Evolutionary conservation across 2,797 vertebrate genomes (phyloP), one percentile per base, ranked within the genome.

Genomic region (Sphenopsis melanotis): DNA sequence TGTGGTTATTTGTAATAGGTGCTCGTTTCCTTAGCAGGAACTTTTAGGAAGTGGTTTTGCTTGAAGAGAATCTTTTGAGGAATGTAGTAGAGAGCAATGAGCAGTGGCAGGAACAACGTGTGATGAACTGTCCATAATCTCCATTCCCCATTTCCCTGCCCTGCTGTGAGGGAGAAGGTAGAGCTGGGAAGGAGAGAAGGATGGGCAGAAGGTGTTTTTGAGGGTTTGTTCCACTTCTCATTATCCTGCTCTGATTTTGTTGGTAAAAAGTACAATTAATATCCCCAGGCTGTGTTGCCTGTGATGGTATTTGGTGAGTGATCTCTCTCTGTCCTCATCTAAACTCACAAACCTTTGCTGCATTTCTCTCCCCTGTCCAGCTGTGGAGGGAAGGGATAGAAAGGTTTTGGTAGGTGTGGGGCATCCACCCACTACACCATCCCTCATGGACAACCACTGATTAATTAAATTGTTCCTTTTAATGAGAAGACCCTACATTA

Each of bases 131-230:
- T 26, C 49, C 56, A 36, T 11, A 41, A 41, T 1, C 3, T 9
- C 15, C 22, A 41, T 47, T 55, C 30, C 26, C 20, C 1, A 0
- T 41, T 55, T 63, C 8, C 26, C 34, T 32, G 26, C 0, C 0
- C 34, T 53, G 47, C 34, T 69, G 20, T 12, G 64, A 41, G 24
- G 21, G 16, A 32, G 24, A 13, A 46, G 19, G 11, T 1, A 17
- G 24, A 34, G 9, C 20, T 34, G 26, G 56, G 34, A 39, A n/a
- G 20, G 26, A 30, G 36, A 3, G 9, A 49, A 21, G 13, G 4
- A 2, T 7, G 5, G 3, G 12, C 12, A 3, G 1, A 59, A 29
- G 23, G 7, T 47, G 17, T 41, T 63, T 70, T 36, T 12, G 15
- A 63, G 30, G 3, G 5, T 63, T 55, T 27, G 3, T 36, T 70